Conservation (phyloP, 1,140 invertebrate species). For the Diachasma alloeum region DNA sequence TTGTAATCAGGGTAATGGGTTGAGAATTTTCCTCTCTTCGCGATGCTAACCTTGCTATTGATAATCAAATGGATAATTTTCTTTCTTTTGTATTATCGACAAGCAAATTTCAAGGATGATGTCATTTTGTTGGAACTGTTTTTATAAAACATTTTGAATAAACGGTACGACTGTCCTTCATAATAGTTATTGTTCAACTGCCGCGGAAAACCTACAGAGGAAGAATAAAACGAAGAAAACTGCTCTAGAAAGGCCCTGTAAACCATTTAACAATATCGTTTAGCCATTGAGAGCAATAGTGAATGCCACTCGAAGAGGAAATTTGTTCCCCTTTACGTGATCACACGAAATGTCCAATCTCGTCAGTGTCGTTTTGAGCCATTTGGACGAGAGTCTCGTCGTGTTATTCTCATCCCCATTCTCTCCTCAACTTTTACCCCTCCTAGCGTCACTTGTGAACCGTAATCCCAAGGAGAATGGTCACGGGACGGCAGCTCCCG, state of each 20-base stretch:
- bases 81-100: no score
- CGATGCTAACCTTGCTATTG: no score
- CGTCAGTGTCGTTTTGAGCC: neutral
- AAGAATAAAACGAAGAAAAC: no score
- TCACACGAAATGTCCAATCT: constrained; percentile 22
- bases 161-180: no score
- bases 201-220: no score
- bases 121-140: no score
- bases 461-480: neutral
- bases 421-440: neutral
- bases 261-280: constrained; percentile 12
- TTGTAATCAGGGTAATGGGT: no score
- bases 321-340: neutral
- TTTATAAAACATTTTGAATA: no score
- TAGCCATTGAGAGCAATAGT: neutral
- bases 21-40: no score
- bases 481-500: neutral
- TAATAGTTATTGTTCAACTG: no score
- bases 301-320: neutral
- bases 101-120: no score
- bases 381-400: neutral
- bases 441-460: neutral
- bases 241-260: neutral
- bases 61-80: no score
- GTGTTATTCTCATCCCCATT: neutral